Evolutionary conservation across 1,140 invertebrate species (phyloP).

Genomic region (Ceratina japonica): DNA sequence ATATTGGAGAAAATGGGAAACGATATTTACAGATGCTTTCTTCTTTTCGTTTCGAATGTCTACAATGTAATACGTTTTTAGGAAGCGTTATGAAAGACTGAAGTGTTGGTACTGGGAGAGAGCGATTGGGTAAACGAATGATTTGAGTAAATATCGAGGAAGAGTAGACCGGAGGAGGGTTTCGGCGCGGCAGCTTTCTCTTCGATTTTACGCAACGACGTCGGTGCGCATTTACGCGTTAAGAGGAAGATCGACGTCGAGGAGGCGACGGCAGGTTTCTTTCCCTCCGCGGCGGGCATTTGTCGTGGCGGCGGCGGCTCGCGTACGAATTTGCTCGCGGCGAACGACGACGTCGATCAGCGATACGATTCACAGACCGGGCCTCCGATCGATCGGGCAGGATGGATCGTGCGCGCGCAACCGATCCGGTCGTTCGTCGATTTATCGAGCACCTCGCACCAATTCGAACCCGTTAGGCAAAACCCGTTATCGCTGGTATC

Average conservation of each 20-base stretch:
- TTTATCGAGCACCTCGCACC: constrained; percentile 14
- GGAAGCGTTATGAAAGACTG: no score
- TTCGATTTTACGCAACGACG: constrained; percentile 45
- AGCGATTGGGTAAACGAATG: neutral
- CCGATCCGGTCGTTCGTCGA: neutral
- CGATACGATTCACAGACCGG: no score
- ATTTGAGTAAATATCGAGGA: constrained; percentile 1
- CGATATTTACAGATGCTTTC: no score
- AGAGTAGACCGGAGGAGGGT: neutral
- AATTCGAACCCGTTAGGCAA: constrained; percentile 44
- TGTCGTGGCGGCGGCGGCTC: no score
- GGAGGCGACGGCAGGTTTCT: neutral
- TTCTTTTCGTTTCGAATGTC: no score
- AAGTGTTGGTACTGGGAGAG: neutral
- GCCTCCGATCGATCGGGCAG: no score
- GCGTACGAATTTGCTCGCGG: no score
- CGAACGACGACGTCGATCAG: no score
- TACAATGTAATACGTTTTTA: no score
- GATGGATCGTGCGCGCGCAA: neutral
- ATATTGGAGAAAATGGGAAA: no score
- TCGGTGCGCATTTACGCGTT: neutral
- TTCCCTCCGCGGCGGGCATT: neutral
- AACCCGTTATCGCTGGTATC: constrained; percentile 42
- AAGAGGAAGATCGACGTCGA: neutral
- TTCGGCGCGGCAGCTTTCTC: constrained; percentile 43